Base-by-base conservation (phyloP, 2,797 vertebrate genomes). In the Propithecus perrieri region DNA sequence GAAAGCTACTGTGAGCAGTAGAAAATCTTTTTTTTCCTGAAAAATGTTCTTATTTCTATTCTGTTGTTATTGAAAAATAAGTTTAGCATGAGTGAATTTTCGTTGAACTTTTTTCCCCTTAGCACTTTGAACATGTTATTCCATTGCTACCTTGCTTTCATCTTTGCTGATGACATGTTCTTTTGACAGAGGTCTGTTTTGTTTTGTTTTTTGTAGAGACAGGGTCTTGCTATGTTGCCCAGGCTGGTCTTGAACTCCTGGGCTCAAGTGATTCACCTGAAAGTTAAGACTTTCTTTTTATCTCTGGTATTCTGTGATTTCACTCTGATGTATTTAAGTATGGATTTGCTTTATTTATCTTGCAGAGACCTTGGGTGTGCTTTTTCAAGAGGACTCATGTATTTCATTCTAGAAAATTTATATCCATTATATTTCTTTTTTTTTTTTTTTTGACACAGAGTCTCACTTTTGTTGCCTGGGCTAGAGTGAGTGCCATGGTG, bases 331-430 rank as follows among this genome's bases (percentile, higher is more conserved):
- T 48, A 67, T 93, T 24, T 57, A 72, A 79, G 4, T 28, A 15
- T 80, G 59, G 15, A 78, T 91, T 94, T 89, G 17, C n/a, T 91
- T 83, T 38, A 61, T 89, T 95, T 89, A 75, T 78, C 26, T 83
- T 84, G 53, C 55, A 81, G 63, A 81, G 61, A 35, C 91, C 61
- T 96, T 88, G 24, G 46, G 28, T 85, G 13, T 86, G 13, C 15
- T 90, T 89, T 91, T 91, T 46, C 59, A 74, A 20, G n/a, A 92
- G 10, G 17, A 92, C 50, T 94, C 20, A 35, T 93, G 13, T 61
- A 41, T 96, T 97, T 80, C 10, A 59, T 92, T 88, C 15, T 84
- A 76, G 41, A 87, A 92, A 87, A 65, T 61, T 71, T 53, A 30
- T 2, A 61, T 72, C 28, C 57, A 28, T 79, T 86, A 24, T 85